Percentiles rank a stretch among this genome's conserved stretches.
Evolutionary conservation across 2,113 vertebrate species (phyloP).

Genomic region (Perca flavescens): DNA sequence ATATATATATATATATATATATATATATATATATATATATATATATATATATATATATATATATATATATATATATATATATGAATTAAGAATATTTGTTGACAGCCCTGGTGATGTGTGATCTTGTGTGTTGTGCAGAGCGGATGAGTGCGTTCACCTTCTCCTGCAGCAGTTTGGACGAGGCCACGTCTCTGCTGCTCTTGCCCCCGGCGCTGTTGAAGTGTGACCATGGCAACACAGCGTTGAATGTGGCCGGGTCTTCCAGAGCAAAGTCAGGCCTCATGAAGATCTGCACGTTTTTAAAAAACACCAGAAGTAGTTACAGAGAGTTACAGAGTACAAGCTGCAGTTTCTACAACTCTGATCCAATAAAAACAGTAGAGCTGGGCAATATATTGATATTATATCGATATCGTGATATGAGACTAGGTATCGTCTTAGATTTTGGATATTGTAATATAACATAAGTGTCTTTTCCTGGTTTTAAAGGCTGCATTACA

Average conservation of each 20-base stretch:
- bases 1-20: too few species aligned
- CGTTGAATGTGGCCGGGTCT: slow-evolving; percentile 93
- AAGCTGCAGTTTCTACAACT: not conserved
- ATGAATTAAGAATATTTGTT: too few species aligned
- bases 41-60: too few species aligned
- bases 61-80: too few species aligned
- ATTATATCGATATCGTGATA: too few species aligned
- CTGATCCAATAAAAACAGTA: not conserved
- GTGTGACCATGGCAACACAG: slow-evolving; percentile 98
- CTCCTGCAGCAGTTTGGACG: slow-evolving; percentile 96
- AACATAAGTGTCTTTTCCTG: too few species aligned
- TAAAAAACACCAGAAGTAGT: not conserved
- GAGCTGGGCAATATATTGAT: too few species aligned
- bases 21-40: too few species aligned
- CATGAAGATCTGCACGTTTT: slow-evolving; percentile 93
- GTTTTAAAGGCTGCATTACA: too few species aligned
- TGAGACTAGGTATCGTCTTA: too few species aligned
- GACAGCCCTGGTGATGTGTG: too few species aligned
- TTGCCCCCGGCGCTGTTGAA: slow-evolving; percentile 93
- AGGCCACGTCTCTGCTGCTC: slow-evolving; percentile 91
- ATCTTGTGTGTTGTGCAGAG: not conserved
- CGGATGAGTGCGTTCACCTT: slow-evolving; percentile 84
- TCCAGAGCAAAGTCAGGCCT: slow-evolving; percentile 98
- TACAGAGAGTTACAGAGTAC: not conserved
- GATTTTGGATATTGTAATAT: too few species aligned